Base-by-base conservation (phyloP, 2,888 invertebrate genomes). In the Aromia moschata region DNA sequence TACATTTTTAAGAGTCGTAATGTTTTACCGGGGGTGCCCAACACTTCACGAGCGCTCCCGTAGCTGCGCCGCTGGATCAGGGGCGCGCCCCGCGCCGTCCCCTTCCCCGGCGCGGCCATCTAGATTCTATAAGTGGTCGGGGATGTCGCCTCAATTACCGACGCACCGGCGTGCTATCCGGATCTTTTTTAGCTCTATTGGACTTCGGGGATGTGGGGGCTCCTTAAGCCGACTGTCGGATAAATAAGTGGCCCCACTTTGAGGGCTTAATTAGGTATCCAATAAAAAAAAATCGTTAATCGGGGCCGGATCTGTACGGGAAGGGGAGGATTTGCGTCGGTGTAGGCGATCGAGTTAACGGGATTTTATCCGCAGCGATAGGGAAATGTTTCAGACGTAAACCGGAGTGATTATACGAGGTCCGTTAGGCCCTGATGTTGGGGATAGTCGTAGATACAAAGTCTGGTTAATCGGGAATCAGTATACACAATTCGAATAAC, bases 61-160 rank as follows among this genome's bases (percentile, higher is more conserved):
- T 77, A 77, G 76, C 76, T 65, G n/a, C 68, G 71, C 77, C 76
- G 77, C 75, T 72, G 76, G 70, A 70, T 74, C 73, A 66, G 64
- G 73, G 69, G 60, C 56, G 54, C 53, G 58, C 54, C 60, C 44
- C 60, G 45, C 56, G 62, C 56, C 37, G 36, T 46, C 47, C 43
- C 25, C 46, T 16, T 33, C 36, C 40, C 18, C 33, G 45, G 31
- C 15, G 14, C 38, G 11, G 49, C 49, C 53, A 65, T 71, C 70
- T 67, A 69, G 70, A 72, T 71, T 70, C 72, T 68, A 70, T 74
- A 74, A 74, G 72, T 72, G 71, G 69, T 65, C 61, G 65, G 69
- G 69, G 68, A 66, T 60, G 70, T 68, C 68, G 60, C 66, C 69
- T 65, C 69, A 68, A 70, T 71, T 71, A 70, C 65, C 60, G 60